Evolutionary conservation across 2,888 invertebrate species (phyloP).

Genomic region (Hoplodrina ambigua): DNA sequence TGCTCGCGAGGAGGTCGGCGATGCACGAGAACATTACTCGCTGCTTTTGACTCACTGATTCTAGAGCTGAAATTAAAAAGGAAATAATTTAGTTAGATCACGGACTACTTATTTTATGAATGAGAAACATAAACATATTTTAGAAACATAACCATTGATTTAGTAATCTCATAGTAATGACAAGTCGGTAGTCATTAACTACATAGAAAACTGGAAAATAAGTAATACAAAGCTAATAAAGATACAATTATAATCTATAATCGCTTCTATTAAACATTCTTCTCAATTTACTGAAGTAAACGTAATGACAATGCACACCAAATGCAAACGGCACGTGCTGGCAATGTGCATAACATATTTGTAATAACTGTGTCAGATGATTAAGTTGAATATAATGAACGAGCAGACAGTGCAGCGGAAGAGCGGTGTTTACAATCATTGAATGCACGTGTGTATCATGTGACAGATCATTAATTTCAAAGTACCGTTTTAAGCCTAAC

Average conservation of each 20-base stretch:
- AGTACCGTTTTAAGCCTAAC: background rate
- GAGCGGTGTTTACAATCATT: constrained; percentile 23
- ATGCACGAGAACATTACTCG: constrained; percentile 86
- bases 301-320: background rate
- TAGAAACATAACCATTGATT: too few species aligned
- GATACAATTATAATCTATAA: background rate
- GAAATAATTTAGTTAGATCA: background rate
- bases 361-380: constrained; percentile 11
- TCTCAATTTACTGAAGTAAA: constrained; percentile 9
- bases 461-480: background rate
- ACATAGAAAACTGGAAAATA: background rate
- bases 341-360: background rate
- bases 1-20: constrained; percentile 79
- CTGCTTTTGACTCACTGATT: constrained; percentile 82
- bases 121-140: too few species aligned
- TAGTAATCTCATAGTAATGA: too few species aligned
- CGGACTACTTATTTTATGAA: background rate
- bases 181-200: background rate
- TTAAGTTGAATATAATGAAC: constrained; percentile 16
- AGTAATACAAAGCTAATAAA: background rate
- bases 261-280: background rate
- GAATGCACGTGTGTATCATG: background rate
- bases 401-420: constrained; percentile 3
- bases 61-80: constrained; percentile 76
- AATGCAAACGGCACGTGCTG: constrained; percentile 19